phyloP scores from a whole-genome alignment of 2,888 invertebrate genomes.

The Mimumesa dahlbomi region DNA sequence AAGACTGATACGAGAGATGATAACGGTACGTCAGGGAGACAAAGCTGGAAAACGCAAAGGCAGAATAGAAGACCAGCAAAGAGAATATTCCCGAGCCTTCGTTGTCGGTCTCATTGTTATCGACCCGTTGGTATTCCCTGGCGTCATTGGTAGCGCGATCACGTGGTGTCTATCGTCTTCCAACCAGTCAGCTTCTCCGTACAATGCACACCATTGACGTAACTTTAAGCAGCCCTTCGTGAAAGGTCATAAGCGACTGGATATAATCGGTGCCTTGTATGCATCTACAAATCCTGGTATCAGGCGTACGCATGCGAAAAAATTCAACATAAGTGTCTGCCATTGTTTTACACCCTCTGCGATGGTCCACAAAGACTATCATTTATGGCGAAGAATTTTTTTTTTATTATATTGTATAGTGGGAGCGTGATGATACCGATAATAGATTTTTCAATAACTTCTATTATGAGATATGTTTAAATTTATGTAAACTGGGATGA shows the following conservation, averaged over 20 bases:
- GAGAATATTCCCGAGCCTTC: slow-evolving; percentile 44
- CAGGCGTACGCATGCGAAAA: not conserved
- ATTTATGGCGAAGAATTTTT: no score
- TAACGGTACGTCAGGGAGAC: not conserved
- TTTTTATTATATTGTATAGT: no score
- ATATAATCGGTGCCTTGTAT: slow-evolving; percentile 26
- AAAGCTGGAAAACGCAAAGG: slow-evolving; percentile 3
- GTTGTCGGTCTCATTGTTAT: slow-evolving; percentile 65
- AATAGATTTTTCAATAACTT: no score
- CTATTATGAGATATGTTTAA: no score
- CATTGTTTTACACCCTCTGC: not conserved
- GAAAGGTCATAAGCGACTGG: slow-evolving; percentile 50
- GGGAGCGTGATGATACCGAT: no score
- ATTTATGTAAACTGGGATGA: no score
- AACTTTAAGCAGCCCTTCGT: slow-evolving; percentile 40
- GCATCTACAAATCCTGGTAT: not conserved
- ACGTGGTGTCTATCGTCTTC: slow-evolving; percentile 59
- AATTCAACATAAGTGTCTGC: not conserved
- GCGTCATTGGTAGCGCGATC: slow-evolving; percentile 63
- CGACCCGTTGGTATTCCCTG: slow-evolving; percentile 55
- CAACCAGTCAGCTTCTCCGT: slow-evolving; percentile 49
- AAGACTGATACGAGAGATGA: not conserved
- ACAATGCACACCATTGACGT: slow-evolving; percentile 54
- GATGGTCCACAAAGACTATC: no score
- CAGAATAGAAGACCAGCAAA: slow-evolving; percentile 18